These are phyloP conservation scores for Drosophila chauvacae DNA, from an alignment of 1,140 invertebrate genomes.

Conservation along the genomic window DNA sequence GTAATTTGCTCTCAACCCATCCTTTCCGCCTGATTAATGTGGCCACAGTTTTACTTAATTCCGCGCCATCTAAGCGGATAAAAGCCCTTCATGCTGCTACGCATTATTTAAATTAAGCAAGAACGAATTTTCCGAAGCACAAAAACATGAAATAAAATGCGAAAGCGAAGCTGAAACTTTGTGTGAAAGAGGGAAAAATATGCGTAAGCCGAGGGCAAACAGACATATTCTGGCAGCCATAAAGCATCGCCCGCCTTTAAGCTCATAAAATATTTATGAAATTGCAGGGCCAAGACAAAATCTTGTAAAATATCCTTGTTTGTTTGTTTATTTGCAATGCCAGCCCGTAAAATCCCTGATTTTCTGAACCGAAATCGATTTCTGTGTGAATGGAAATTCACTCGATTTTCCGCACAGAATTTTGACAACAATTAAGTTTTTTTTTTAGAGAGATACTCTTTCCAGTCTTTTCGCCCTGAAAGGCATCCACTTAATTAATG, in stretches of 20 bases:
- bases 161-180: constrained; percentile 6
- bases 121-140: constrained; percentile 19
- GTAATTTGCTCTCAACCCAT: too few relatives aligned
- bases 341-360: constrained; percentile 58
- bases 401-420: neutral
- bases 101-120: constrained; percentile 52
- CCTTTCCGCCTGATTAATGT: constrained; percentile 28
- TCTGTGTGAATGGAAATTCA: neutral
- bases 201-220: constrained; percentile 25
- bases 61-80: constrained; percentile 31
- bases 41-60: constrained; percentile 25
- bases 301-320: constrained; percentile 47
- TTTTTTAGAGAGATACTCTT: constrained; percentile 21
- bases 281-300: constrained; percentile 42
- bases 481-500: constrained; percentile 60
- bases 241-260: constrained; percentile 58
- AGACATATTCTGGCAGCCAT: constrained; percentile 20
- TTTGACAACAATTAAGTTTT: constrained; percentile 28
- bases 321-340: constrained; percentile 57
- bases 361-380: constrained; percentile 34
- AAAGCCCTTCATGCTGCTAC: constrained; percentile 22
- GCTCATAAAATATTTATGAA: constrained; percentile 79
- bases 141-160: constrained; percentile 40
- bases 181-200: constrained; percentile 18
- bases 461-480: constrained; percentile 1